phyloP scores from a whole-genome alignment of 2,113 vertebrate genomes.

The Aphyosemion australe region DNA sequence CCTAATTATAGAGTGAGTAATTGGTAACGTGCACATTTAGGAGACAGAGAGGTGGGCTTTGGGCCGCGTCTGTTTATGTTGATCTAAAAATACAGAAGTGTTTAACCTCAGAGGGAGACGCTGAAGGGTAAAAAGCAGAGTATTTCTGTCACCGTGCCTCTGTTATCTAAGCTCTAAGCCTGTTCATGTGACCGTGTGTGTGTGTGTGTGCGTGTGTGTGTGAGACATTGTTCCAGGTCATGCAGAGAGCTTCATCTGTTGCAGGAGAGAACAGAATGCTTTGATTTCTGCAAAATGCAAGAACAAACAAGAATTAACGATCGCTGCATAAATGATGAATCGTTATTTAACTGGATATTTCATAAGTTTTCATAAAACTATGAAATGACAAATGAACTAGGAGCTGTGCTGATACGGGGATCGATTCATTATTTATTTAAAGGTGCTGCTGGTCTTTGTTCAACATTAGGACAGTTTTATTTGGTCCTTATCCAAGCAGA shows the following conservation, averaged over 20 bases:
- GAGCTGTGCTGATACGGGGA: no score
- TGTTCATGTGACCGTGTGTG: conserved; percentile 22
- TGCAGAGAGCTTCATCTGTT: conserved; percentile 73
- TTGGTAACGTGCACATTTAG: conserved; percentile 29
- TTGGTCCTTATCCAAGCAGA: background rate
- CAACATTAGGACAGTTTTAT: background rate
- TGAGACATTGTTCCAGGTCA: conserved; percentile 55
- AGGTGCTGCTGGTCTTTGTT: background rate
- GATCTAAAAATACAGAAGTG: conserved; percentile 58
- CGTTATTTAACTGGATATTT: no score
- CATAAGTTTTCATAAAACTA: no score
- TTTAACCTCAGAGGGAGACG: conserved; percentile 36
- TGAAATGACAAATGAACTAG: no score
- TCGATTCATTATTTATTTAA: no score
- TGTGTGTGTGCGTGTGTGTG: background rate
- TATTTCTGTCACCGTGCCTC: conserved; percentile 28
- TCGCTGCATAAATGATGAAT: no score
- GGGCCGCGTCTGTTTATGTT: conserved; percentile 39
- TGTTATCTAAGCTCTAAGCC: conserved; percentile 40
- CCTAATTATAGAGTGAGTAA: conserved; percentile 62
- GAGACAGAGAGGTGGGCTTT: conserved; percentile 37
- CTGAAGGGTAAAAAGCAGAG: background rate
- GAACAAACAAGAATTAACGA: no score
- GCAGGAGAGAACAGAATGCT: conserved; percentile 24
- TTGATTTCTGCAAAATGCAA: conserved; percentile 14